phyloP scores from a whole-genome alignment of 1,140 invertebrate species.

The Tenebrio molitor region DNA sequence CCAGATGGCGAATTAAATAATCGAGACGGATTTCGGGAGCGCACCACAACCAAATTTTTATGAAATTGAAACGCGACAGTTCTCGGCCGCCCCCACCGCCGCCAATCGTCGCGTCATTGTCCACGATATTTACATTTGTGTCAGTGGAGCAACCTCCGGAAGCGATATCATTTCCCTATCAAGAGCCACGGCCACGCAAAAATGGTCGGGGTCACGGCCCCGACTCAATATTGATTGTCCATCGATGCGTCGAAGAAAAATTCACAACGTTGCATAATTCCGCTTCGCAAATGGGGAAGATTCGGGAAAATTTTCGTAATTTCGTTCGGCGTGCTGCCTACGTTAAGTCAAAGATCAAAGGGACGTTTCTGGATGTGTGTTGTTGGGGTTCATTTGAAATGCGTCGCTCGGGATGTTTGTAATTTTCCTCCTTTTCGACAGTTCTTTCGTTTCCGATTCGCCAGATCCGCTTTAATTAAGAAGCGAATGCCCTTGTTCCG shows the following conservation, averaged over 20 bases:
- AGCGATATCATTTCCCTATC: slow-evolving; percentile 10
- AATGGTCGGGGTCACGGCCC: slow-evolving; percentile 7
- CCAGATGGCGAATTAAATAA: slow-evolving; percentile 21
- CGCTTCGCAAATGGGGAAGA: not conserved
- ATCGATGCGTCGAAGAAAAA: slow-evolving; percentile 20
- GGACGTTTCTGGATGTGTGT: slow-evolving; percentile 8
- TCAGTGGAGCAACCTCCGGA: slow-evolving; percentile 5
- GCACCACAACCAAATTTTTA: no score
- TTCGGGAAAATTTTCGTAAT: slow-evolving; percentile 12
- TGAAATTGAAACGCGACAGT: no score
- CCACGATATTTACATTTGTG: slow-evolving; percentile 16
- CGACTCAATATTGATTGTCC: slow-evolving; percentile 16
- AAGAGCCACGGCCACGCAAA: slow-evolving; percentile 13
- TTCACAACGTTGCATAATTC: slow-evolving; percentile 17
- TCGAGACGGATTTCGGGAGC: not conserved
- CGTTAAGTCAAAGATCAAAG: slow-evolving; percentile 24
- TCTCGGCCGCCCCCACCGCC: no score
- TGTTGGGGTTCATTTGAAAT: slow-evolving; percentile 28
- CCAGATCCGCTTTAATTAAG: slow-evolving; percentile 15
- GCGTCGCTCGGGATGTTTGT: slow-evolving; percentile 16
- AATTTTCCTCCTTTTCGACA: slow-evolving; percentile 20
- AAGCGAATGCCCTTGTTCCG: not conserved
- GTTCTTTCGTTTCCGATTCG: slow-evolving; percentile 18
- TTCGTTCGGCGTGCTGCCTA: slow-evolving; percentile 18
- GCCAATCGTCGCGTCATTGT: no score